Conservation (phyloP, 2,113 vertebrate genomes). For the Barnardius zonarius region DNA sequence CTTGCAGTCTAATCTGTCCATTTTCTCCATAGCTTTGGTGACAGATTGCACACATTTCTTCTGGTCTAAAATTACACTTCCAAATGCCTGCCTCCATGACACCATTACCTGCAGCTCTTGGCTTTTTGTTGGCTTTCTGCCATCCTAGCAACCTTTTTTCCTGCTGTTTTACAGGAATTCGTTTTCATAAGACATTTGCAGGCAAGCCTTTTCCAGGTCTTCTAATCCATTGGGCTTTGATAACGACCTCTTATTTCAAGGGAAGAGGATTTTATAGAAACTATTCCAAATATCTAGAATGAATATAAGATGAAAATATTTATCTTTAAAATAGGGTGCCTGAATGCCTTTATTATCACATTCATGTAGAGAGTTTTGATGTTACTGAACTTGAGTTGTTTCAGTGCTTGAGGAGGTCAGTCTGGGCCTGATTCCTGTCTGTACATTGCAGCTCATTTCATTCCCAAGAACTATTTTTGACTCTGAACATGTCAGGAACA, state of each 20-base stretch:
- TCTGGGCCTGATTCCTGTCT: not conserved
- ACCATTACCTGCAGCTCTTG: not conserved
- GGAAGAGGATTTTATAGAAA: not conserved
- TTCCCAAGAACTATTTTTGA: not conserved
- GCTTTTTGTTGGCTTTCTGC: constrained; percentile 17
- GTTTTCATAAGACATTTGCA: not conserved
- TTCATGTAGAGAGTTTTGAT: not conserved
- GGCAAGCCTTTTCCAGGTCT: not conserved
- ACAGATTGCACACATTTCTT: not conserved
- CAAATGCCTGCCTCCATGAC: not conserved
- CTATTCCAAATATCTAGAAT: not conserved
- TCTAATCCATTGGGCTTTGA: not conserved
- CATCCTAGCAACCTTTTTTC: not conserved
- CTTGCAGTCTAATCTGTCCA: not conserved
- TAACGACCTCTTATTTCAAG: not conserved
- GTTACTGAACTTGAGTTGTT: not conserved
- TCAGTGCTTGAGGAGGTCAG: not conserved
- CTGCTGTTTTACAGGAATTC: constrained; percentile 16
- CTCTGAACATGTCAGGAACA: not conserved
- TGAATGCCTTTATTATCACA: not conserved
- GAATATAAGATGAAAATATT: not conserved
- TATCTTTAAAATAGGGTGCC: not conserved
- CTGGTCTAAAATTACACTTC: not conserved
- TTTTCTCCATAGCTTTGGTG: not conserved
- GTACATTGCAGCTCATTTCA: not conserved